Evolutionary conservation across 2,113 vertebrate genomes (phyloP).

Genomic region (Brienomyrus longianalis): DNA sequence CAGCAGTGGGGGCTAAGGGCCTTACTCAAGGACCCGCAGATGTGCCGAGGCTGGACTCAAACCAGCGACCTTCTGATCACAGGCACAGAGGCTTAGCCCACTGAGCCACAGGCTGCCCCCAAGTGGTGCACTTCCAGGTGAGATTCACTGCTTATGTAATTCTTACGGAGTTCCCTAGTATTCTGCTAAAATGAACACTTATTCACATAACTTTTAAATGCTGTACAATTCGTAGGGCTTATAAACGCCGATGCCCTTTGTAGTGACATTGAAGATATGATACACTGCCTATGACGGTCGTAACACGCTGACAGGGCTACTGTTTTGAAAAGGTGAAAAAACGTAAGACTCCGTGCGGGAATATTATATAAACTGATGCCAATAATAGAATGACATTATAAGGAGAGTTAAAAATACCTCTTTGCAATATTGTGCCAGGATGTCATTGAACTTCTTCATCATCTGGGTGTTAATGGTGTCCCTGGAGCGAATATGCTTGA

Average conservation of each 20-base stretch:
- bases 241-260: background rate
- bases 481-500: conserved; percentile 70
- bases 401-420: conserved; percentile 64
- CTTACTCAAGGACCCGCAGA: too few relatives aligned
- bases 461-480: conserved; percentile 76
- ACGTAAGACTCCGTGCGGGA: background rate
- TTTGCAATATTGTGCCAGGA: conserved; percentile 78
- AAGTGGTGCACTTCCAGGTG: background rate
- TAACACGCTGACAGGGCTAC: background rate
- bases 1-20: too few relatives aligned
- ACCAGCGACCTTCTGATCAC: too few relatives aligned
- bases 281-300: background rate
- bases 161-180: background rate
- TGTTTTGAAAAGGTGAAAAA: background rate
- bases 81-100: too few relatives aligned
- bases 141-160: background rate
- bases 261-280: background rate
- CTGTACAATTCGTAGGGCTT: background rate
- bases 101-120: too few relatives aligned
- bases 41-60: too few relatives aligned
- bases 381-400: background rate
- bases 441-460: conserved; percentile 78
- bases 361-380: background rate
- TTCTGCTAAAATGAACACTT: background rate
- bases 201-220: background rate